Base-by-base conservation (phyloP, 2,888 invertebrate species). In the Oithona nana region DNA sequence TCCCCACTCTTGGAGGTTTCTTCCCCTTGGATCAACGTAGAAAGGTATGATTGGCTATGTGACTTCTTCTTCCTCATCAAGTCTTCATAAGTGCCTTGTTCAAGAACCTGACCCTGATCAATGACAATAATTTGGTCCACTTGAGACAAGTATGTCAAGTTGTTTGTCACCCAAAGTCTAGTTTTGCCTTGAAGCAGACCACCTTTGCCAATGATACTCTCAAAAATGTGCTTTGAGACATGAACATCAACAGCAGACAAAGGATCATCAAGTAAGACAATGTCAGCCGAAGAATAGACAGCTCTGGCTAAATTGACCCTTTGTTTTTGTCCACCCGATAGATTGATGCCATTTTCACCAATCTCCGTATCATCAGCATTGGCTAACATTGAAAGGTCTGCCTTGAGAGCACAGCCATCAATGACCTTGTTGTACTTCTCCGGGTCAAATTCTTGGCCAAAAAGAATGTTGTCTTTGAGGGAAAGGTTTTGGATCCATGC, bases 401-500 rank as follows among this genome's bases (percentile, higher is more conserved):
- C 81, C 67, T 80, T 81, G 61, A 98, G 77, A 1, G 94, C 94
- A 73, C 95, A 97, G 0, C 89, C 86, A 65, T 86, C 84, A 50
- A 98, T 79, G 1, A 93, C 83, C 63, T 80, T 79, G 66, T 85
- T 79, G 72, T 95, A 95, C 52, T 79, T 75, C 63, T 76, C 76
- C 64, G 81, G 79, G 69, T 90, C 82, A 57, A 82, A 77, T 0
- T 78, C 69, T 66, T 83, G 82, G 13, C 92, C 92, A 74, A 97
- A 98, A 29, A 92, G 71, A 66, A 98, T 88, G 73, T 97, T 97
- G 70, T 94, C 86, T 69, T 84, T 82, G 28, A 97, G 75, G 0
- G 93, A 90, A 2, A 88, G 86, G 75, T 97, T 97, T 74, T 95
- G 95, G 64, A 97, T 95, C 97, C 97, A 97, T 0, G 95, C 92